Evolutionary conservation across 2,797 vertebrate species (phyloP).

Genomic region (Otus scops): DNA sequence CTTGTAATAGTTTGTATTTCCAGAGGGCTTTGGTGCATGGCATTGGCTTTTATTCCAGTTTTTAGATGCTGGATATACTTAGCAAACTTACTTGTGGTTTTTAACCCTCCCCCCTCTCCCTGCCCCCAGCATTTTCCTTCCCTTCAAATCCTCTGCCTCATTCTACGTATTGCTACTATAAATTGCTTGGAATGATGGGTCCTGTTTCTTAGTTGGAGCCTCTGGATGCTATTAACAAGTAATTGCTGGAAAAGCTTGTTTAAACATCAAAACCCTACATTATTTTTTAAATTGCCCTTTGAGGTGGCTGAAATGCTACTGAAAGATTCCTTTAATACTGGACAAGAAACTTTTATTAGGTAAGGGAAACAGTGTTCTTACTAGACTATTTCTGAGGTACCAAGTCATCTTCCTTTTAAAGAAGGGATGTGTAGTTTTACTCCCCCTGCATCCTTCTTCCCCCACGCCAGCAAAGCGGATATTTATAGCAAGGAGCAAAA

Average conservation of each 20-base stretch:
- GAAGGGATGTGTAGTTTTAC: neutral
- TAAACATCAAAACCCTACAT: neutral
- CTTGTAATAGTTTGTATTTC: neutral
- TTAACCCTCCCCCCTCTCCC: neutral
- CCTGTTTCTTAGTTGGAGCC: neutral
- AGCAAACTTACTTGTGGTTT: neutral
- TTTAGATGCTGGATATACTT: neutral
- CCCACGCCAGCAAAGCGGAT: neutral
- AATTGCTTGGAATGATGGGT: neutral
- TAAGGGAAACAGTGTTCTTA: neutral
- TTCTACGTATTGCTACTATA: neutral
- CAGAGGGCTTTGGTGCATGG: neutral
- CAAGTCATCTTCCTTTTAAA: neutral
- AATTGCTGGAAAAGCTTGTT: constrained; percentile 38
- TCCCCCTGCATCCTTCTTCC: neutral
- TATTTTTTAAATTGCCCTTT: constrained; percentile 27
- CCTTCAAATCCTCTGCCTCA: neutral
- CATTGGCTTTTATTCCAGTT: neutral
- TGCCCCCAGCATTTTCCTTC: neutral
- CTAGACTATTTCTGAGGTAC: neutral
- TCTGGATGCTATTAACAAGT: constrained; percentile 30
- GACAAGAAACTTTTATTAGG: neutral
- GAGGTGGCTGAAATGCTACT: constrained; percentile 23
- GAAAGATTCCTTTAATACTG: neutral
- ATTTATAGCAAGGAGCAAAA: neutral